Conservation (phyloP, 1,140 invertebrate species). For the Andricus grossulariae region DNA sequence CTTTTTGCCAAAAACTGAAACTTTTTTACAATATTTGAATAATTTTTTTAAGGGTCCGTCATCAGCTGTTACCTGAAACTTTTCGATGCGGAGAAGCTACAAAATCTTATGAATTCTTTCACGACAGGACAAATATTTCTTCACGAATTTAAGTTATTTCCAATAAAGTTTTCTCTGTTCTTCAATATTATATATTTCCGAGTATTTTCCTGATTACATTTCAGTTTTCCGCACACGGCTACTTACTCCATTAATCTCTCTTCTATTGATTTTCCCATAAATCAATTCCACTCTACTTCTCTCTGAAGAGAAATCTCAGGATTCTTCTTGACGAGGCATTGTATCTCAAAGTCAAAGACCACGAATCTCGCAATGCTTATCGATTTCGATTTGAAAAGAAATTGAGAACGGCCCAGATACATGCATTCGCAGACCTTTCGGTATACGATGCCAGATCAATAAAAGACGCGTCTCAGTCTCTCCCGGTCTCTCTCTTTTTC, state of each 20-base stretch:
- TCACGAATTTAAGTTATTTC: too few relatives aligned
- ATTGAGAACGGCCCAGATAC: constrained; percentile 26
- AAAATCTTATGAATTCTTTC: too few relatives aligned
- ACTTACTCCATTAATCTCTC: background rate
- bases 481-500: background rate
- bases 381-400: constrained; percentile 15
- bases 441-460: constrained; percentile 57
- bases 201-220: too few relatives aligned
- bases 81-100: too few relatives aligned
- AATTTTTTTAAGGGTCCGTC: too few relatives aligned
- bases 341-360: background rate
- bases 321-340: background rate
- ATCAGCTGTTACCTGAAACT: too few relatives aligned
- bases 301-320: background rate
- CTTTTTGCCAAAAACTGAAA: too few relatives aligned
- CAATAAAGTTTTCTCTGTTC: too few relatives aligned
- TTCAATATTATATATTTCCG: too few relatives aligned
- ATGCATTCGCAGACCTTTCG: constrained; percentile 17
- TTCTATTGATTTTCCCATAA: background rate
- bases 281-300: background rate
- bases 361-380: constrained; percentile 17
- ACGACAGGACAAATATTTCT: too few relatives aligned
- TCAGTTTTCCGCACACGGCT: too few relatives aligned
- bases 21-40: too few relatives aligned
- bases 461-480: constrained; percentile 29